phyloP scores from a whole-genome alignment of 2,888 invertebrate genomes.

The Steinernema scapterisci region DNA sequence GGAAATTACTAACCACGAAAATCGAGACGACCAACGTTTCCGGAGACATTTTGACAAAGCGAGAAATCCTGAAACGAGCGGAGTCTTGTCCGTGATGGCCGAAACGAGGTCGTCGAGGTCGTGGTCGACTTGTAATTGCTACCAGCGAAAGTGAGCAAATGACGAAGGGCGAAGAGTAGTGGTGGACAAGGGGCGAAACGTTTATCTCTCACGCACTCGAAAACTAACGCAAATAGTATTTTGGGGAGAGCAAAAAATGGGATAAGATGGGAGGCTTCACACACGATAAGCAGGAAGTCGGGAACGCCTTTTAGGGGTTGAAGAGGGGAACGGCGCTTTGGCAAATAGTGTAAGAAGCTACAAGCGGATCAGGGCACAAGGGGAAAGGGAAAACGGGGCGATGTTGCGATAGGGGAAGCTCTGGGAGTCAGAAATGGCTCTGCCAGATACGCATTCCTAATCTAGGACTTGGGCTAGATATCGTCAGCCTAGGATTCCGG shows the following conservation, averaged over 20 bases:
- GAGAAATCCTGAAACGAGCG: not conserved
- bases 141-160: constrained; percentile 22
- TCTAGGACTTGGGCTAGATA: no score
- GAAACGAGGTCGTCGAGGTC: constrained; percentile 31
- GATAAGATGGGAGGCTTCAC: constrained; percentile 18
- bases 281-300: constrained; percentile 18
- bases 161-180: no score
- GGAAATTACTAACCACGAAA: not conserved
- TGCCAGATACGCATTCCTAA: no score
- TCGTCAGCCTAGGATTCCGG: no score
- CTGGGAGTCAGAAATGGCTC: no score
- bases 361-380: no score
- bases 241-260: not conserved
- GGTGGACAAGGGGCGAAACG: constrained; percentile 1
- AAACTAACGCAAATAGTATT: constrained; percentile 14
- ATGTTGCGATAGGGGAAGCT: no score
- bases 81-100: not conserved
- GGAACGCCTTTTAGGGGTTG: constrained; percentile 6
- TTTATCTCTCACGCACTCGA: constrained; percentile 30
- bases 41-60: not conserved
- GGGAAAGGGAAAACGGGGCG: no score
- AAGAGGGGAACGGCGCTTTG: not conserved
- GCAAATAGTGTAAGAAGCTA: no score
- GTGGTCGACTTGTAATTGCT: constrained; percentile 25
- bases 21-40: not conserved